Evolutionary conservation across 2,797 vertebrate species (phyloP).

Genomic region (Alcedo atthis): DNA sequence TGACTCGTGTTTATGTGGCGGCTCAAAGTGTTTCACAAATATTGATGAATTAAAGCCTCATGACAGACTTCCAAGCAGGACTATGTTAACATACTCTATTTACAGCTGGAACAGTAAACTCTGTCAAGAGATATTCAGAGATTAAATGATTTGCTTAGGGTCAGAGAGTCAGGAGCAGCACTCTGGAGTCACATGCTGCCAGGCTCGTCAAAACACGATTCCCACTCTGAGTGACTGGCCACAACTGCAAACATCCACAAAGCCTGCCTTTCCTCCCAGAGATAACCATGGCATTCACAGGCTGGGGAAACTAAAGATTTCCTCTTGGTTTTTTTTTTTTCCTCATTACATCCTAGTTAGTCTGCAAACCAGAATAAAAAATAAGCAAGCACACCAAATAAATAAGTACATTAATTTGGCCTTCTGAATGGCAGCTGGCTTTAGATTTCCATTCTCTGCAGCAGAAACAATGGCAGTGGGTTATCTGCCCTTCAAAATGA

Average conservation of each 20-base stretch:
- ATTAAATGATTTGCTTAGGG: slow-evolving; percentile 56
- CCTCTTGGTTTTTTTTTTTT: neutral
- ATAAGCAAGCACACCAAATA: neutral
- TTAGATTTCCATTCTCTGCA: neutral
- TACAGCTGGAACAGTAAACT: slow-evolving; percentile 53
- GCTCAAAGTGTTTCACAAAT: slow-evolving; percentile 50
- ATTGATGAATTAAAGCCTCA: slow-evolving; percentile 53
- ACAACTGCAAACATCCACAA: neutral
- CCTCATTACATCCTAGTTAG: neutral
- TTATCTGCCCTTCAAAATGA: slow-evolving; percentile 7
- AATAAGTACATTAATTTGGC: neutral
- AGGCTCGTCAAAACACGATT: neutral
- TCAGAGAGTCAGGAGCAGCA: slow-evolving; percentile 29
- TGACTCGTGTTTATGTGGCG: neutral
- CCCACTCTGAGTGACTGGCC: neutral
- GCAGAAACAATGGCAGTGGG: neutral
- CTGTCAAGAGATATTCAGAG: slow-evolving; percentile 46
- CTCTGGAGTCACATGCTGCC: slow-evolving; percentile 7
- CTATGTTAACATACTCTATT: slow-evolving; percentile 43
- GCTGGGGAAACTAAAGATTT: neutral
- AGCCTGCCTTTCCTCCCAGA: neutral
- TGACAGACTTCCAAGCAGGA: slow-evolving; percentile 35
- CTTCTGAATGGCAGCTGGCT: neutral
- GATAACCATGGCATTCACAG: neutral
- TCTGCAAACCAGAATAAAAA: neutral